These are phyloP conservation scores for Linnaemya vulpina DNA, from an alignment of 2,888 invertebrate species.

Conservation along the genomic window DNA sequence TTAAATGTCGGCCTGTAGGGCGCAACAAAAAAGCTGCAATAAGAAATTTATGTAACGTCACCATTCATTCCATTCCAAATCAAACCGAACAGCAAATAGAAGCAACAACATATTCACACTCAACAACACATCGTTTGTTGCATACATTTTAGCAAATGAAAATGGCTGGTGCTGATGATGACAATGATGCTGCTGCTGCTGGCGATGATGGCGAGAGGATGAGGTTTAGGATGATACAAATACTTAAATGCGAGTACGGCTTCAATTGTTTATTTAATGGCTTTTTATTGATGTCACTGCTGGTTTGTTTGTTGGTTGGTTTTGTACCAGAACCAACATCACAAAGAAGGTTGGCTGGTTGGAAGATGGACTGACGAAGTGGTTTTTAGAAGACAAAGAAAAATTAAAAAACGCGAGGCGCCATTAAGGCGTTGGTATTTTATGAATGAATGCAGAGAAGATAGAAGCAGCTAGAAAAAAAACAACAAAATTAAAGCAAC, in stretches of 20 bases:
- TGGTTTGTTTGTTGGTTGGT: neutral
- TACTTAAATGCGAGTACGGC: constrained; percentile 56
- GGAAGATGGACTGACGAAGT: constrained; percentile 39
- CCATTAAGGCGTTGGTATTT: constrained; percentile 70
- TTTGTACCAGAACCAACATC: constrained; percentile 29
- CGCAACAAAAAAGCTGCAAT: constrained; percentile 56
- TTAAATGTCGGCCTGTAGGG: constrained; percentile 53
- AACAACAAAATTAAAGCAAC: neutral
- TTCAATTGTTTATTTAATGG: constrained; percentile 35
- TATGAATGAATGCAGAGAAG: constrained; percentile 65
- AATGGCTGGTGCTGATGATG: constrained; percentile 18
- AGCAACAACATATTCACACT: constrained; percentile 17
- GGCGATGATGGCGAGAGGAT: constrained; percentile 14
- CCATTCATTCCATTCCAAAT: constrained; percentile 60
- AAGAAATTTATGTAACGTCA: constrained; percentile 69
- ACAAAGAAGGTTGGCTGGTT: neutral
- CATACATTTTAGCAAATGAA: constrained; percentile 34
- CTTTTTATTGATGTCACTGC: constrained; percentile 54
- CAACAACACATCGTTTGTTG: neutral
- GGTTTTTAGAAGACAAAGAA: constrained; percentile 52
- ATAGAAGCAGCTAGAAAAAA: neutral
- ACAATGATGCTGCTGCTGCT: constrained; percentile 25
- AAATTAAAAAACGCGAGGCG: constrained; percentile 66
- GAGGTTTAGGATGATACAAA: constrained; percentile 64
- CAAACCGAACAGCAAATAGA: constrained; percentile 38